phyloP scores from a whole-genome alignment of 2,888 invertebrate species.

The Calameuta idolon region DNA sequence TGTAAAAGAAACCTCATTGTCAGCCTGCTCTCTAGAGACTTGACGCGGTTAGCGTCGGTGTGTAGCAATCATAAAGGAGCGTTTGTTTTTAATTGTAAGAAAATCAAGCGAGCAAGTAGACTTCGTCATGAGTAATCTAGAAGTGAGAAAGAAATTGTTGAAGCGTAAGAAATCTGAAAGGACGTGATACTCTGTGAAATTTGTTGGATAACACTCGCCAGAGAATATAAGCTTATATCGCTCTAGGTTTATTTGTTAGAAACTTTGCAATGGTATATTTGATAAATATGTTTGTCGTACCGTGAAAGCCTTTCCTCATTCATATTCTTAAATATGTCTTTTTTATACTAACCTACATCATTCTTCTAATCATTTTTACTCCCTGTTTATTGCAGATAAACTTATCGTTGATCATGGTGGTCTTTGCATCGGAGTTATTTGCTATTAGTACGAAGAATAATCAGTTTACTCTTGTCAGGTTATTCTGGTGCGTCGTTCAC shows the following conservation, averaged over 20 bases:
- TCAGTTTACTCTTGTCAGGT: not conserved
- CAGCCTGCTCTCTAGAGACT: not conserved
- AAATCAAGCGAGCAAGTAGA: not conserved
- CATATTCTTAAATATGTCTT: not conserved
- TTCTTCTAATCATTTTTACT: not conserved
- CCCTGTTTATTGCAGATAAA: not conserved
- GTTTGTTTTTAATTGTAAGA: not conserved
- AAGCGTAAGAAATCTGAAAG: constrained; percentile 25
- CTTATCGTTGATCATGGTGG: not conserved
- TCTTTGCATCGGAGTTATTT: not conserved
- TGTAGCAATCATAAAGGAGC: not conserved
- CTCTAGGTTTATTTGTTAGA: not conserved
- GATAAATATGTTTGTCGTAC: not conserved
- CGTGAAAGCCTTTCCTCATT: not conserved
- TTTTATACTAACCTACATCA: not conserved
- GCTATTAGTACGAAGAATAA: not conserved
- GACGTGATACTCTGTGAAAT: constrained; percentile 31
- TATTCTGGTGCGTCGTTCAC: not conserved
- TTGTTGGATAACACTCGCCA: constrained; percentile 29
- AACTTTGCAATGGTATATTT: not conserved
- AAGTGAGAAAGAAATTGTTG: constrained; percentile 31
- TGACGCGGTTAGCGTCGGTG: not conserved
- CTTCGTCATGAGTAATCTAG: constrained; percentile 15
- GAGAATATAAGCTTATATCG: not conserved
- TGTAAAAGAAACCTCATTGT: not conserved